Evolutionary conservation across 2,888 invertebrate species (phyloP).

Genomic region (Drosophila buzzatii): DNA sequence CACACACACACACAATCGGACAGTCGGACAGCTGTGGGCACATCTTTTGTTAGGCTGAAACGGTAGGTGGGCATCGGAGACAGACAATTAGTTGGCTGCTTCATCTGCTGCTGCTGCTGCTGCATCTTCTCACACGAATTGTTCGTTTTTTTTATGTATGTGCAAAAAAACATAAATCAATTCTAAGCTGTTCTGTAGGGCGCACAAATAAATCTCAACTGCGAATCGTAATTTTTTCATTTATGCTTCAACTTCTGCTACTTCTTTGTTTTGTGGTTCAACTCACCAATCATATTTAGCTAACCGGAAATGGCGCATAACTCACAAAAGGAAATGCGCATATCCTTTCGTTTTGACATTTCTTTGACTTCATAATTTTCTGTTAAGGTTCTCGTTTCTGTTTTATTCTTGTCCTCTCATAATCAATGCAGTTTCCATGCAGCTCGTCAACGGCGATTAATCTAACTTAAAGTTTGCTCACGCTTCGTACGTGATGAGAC

Average conservation of each 20-base stretch:
- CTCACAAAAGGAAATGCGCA: conserved; percentile 79
- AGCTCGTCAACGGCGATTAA: conserved; percentile 67
- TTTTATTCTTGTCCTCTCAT: conserved; percentile 30
- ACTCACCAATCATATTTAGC: conserved; percentile 72
- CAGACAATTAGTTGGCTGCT: conserved; percentile 45
- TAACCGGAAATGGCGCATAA: conserved; percentile 77
- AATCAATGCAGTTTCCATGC: conserved; percentile 67
- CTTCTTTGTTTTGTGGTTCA: conserved; percentile 6
- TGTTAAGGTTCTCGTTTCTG: conserved; percentile 7
- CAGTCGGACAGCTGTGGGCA: conserved; percentile 52
- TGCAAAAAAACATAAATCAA: conserved; percentile 49
- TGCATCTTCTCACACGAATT: conserved; percentile 4
- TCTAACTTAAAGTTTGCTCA: conserved; percentile 81
- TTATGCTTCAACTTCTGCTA: neutral
- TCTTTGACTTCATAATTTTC: conserved; percentile 62
- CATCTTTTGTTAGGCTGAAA: conserved; percentile 43
- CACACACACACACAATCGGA: conserved; percentile 22
- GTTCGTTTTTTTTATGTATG: conserved; percentile 11
- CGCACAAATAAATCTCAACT: conserved; percentile 36
- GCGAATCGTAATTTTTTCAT: conserved; percentile 17
- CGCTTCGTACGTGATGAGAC: conserved; percentile 76
- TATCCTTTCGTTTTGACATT: conserved; percentile 78
- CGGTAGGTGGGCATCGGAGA: conserved; percentile 54
- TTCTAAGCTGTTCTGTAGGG: conserved; percentile 22
- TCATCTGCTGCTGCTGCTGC: conserved; percentile 4